Conservation (phyloP, 2,113 vertebrate species). For the human region GRCh38 chr7:123725001-123725500, state of each 20-base stretch:
- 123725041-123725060: too few relatives aligned
- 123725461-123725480: neutral
- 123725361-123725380: neutral
- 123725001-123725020: neutral
- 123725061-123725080: too few relatives aligned
- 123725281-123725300: neutral
- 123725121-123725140: constrained; percentile 55
- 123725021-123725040: neutral
- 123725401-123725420: neutral
- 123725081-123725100: too few relatives aligned
- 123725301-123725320: neutral
- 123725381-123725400: neutral
- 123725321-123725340: neutral
- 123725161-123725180: constrained; percentile 64
- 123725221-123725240: constrained; percentile 54
- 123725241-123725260: neutral
- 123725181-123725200: constrained; percentile 72
- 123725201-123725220: constrained; percentile 56
- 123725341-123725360: neutral
- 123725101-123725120: constrained; percentile 15
- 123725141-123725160: constrained; percentile 77
- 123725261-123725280: neutral
- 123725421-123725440: neutral
- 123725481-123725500: neutral
- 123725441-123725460: neutral